Base-by-base conservation (phyloP, 2,888 invertebrate species). In the Mylabris sibirica region DNA sequence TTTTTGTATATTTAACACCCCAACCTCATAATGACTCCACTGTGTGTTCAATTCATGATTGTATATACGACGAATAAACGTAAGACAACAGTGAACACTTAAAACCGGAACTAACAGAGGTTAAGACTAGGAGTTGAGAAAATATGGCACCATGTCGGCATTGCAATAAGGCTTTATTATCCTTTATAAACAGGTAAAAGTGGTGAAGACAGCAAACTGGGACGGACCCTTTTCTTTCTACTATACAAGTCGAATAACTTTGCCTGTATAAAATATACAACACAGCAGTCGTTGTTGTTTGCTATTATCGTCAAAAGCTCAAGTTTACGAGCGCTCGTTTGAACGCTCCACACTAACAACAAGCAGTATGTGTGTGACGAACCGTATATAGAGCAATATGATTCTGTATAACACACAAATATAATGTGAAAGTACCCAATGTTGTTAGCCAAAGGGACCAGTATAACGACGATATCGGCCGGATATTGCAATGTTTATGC, bases 161-260 rank as follows among this genome's bases (percentile, higher is more conserved):
- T 76, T 76, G 81, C 80, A 81, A 82, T 83, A 82, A 82, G 81
- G 80, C 83, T 84, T 84, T 84, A 84, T 84, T 84, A 83, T 83
- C 82, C 82, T 81, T 83, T 82, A 84, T 84, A 84, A 84, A 84
- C 84, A 84, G 84, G 84, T 84, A 81, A 83, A 82, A 80, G 78
- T 78, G 77, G 78, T 73, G 71, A 75, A 72, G 75, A 22, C 53
- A 22, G 22, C 53, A 22, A 53, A 53, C 73, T 72, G 69, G 69
- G 69, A 75, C 74, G 69, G 69, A 63, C 65, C 53, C 53, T 24
- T 53, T 53, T 53, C 53, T 22, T 9, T 17, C 30, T 30, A 30
- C n/a, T n/a, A n/a, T n/a, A n/a, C 49, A 20, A 53, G 22, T 53
- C 75, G 77, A 77, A 77, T 69, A 76, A 74, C 73, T 75, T 77